Conservation (phyloP, 53 echinoderm and acorn worm species). For the Paracentrotus lividus region DNA sequence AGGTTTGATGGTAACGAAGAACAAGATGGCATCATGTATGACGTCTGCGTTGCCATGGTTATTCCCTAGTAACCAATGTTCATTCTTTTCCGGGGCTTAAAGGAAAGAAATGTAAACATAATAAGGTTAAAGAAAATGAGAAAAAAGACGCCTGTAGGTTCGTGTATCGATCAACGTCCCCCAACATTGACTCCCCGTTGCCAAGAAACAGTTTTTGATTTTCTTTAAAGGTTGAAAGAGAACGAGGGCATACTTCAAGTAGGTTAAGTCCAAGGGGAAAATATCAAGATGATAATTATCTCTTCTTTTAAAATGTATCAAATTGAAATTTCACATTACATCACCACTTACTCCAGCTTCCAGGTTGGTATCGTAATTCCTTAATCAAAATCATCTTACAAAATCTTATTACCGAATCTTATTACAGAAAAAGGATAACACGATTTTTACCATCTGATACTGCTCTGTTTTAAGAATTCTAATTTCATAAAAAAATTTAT, state of each 20-base stretch:
- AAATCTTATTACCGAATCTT: too few relatives aligned
- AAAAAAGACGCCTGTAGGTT: background rate
- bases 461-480: background rate
- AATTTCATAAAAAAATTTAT: background rate
- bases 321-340: too few relatives aligned
- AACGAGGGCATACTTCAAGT: background rate
- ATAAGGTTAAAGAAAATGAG: slow-evolving; percentile 42
- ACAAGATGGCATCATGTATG: slow-evolving; percentile 23
- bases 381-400: too few relatives aligned
- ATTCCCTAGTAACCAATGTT: slow-evolving; percentile 38
- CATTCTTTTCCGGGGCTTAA: slow-evolving; percentile 39
- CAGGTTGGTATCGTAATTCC: too few relatives aligned
- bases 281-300: background rate
- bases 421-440: too few relatives aligned
- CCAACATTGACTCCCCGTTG: slow-evolving; percentile 30
- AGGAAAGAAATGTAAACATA: slow-evolving; percentile 31
- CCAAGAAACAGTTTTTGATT: slow-evolving; percentile 9
- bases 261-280: background rate
- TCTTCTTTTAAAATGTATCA: background rate
- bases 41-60: slow-evolving; percentile 23
- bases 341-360: too few relatives aligned
- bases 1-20: slow-evolving; percentile 3
- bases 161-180: slow-evolving; percentile 14
- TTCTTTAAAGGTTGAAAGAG: background rate
- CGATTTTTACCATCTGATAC: too few relatives aligned